Conservation (phyloP, 2,113 vertebrate species). For the Mixornis gularis region DNA sequence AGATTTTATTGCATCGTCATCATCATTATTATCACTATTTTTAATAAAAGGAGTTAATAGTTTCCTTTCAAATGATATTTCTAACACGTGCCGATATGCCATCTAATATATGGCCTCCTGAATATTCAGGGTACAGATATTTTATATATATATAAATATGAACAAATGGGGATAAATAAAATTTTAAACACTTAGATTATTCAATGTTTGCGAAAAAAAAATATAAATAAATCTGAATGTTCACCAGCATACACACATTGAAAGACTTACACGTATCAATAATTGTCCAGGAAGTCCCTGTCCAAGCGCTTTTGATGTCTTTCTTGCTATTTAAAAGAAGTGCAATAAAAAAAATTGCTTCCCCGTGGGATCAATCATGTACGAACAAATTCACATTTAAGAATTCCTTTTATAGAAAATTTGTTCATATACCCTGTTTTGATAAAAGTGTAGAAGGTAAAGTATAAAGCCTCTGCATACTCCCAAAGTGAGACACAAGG, state of each 20-base stretch:
- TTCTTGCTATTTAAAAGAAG: slow-evolving; percentile 85
- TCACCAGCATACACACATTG: slow-evolving; percentile 87
- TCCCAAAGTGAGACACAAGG: slow-evolving; percentile 69
- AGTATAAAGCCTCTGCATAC: slow-evolving; percentile 73
- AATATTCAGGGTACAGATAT: slow-evolving; percentile 81
- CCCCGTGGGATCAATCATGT: slow-evolving; percentile 87
- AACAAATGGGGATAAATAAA: slow-evolving; percentile 91
- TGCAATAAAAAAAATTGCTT: slow-evolving; percentile 93
- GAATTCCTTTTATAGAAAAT: slow-evolving; percentile 81
- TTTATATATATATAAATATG: slow-evolving; percentile 81
- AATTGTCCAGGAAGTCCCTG: slow-evolving; percentile 78
- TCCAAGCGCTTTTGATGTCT: slow-evolving; percentile 82
- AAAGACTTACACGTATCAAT: slow-evolving; percentile 80
- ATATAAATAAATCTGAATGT: slow-evolving; percentile 96
- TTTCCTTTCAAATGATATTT: slow-evolving; percentile 72
- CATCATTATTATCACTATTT: slow-evolving; percentile 44
- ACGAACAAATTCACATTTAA: slow-evolving; percentile 93
- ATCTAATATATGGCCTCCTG: slow-evolving; percentile 78
- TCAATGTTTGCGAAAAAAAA: slow-evolving; percentile 80
- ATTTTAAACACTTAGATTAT: slow-evolving; percentile 88
- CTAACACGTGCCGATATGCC: slow-evolving; percentile 67
- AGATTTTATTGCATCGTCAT: slow-evolving; percentile 89
- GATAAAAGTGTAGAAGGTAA: slow-evolving; percentile 78
- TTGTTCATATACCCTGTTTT: slow-evolving; percentile 99
- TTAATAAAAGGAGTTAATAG: slow-evolving; percentile 69